These are phyloP conservation scores for Porites cylindrica DNA, from an alignment of 92 coral and sea anemone species.

Conservation along the genomic window DNA sequence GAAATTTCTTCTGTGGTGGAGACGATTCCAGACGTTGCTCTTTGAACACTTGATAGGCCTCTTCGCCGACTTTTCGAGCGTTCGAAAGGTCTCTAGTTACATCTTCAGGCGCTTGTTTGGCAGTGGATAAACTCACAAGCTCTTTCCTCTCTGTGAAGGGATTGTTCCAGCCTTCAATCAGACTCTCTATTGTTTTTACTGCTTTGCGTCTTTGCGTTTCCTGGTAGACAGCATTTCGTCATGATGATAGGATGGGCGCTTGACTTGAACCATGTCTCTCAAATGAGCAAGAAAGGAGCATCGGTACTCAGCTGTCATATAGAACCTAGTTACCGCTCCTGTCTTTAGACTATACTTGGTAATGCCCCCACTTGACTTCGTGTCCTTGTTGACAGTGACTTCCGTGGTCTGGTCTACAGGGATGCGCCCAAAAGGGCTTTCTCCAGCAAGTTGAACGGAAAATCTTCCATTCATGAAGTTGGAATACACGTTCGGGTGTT, in stretches of 20 bases:
- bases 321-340: constrained; percentile 61
- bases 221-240: constrained; percentile 60
- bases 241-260: constrained; percentile 45
- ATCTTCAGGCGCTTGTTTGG: constrained; percentile 47
- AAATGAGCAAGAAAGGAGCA: constrained; percentile 7
- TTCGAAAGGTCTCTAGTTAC: constrained; percentile 8
- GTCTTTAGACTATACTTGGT: constrained; percentile 42
- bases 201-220: constrained; percentile 56
- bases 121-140: constrained; percentile 59
- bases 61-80: constrained; percentile 38
- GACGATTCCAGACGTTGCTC: constrained; percentile 15
- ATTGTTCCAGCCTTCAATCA: constrained; percentile 63
- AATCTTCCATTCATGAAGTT: constrained; percentile 5
- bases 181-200: constrained; percentile 57
- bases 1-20: constrained; percentile 53
- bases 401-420: constrained; percentile 63
- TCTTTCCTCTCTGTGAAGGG: constrained; percentile 49
- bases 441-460: constrained; percentile 47
- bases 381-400: constrained; percentile 59
- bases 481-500: constrained; percentile 30
- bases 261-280: constrained; percentile 52
- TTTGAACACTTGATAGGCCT: constrained; percentile 14
- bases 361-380: constrained; percentile 35
- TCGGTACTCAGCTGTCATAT: constrained; percentile 70
- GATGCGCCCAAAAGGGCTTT: constrained; percentile 58